Evolutionary conservation across 2,113 vertebrate species (phyloP), one percentile per base, ranked within the genome.

Genomic region (Coregonus clupeaformis): DNA sequence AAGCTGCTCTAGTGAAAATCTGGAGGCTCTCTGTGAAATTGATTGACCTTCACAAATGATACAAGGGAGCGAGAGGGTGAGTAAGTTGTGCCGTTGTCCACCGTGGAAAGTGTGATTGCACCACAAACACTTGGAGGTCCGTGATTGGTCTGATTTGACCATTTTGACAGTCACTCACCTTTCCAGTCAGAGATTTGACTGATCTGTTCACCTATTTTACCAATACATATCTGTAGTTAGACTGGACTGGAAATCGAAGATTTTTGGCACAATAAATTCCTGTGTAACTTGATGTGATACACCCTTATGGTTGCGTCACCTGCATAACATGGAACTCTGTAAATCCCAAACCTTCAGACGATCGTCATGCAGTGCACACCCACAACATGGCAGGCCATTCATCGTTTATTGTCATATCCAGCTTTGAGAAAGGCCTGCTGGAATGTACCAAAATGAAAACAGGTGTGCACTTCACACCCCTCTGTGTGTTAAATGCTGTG

Each of bases 101-200:
- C 69, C 55, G 68, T 77, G 47, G 66, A 72, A 30, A n/a, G 55
- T 65, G 47, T 77, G 67, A 82, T 85, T 82, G 74, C 52, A 0
- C 78, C 76, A 72, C 60, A 55, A 77, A 1, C 27, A 27, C 27
- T 27, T 27, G 27, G 27, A 27, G 27, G 27, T 27, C 27, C 66
- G 76, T 74, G 42, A 80, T 87, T 73, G 67, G 64, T 20, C 74
- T 88, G 85, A 88, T 88, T 90, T 80, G 0, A 16, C 68, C 7
- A 42, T 42, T 42, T 42, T 42, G 36, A 42, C 9, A 42, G 36
- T 42, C 36, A 42, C 36, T 11, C 36, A 42, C 36, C 36, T 42
- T 42, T 73, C 83, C 86, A 20, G 20, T 80, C 30, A 85, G 45
- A 25, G 5, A 6, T 81, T 3, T 42, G 36, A 42, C 36, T 42